phyloP scores from a whole-genome alignment of 2,888 invertebrate species.

The Lumbricus terrestris region DNA sequence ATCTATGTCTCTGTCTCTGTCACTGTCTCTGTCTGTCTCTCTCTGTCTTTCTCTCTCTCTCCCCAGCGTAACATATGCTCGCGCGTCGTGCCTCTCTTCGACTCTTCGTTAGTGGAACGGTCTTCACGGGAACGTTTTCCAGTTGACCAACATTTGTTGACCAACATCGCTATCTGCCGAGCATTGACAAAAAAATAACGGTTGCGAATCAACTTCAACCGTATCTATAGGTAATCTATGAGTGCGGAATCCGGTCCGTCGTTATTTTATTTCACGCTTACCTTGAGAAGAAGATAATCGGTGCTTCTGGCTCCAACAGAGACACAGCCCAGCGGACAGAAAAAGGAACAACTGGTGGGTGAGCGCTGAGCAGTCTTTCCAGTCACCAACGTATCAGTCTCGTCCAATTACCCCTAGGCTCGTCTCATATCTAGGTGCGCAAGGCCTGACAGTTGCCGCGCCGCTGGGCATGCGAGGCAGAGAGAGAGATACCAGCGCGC shows the following conservation, averaged over 20 bases:
- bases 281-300: neutral
- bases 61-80: no score
- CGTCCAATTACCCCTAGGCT: neutral
- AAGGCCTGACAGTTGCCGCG: neutral
- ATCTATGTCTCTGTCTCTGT: no score
- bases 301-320: neutral
- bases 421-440: neutral
- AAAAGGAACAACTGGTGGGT: neutral
- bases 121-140: no score
- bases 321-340: neutral
- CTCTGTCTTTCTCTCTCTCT: no score
- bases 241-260: no score
- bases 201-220: neutral
- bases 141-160: no score
- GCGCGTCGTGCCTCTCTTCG: no score
- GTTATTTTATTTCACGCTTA: neutral
- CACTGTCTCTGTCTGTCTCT: no score
- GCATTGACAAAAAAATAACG: neutral
- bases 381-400: neutral
- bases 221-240: neutral
- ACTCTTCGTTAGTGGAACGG: no score
- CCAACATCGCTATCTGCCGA: neutral
- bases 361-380: neutral
- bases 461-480: conserved; percentile 8
- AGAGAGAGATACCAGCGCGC: conserved; percentile 5